Conservation (phyloP, 1,140 invertebrate species). For the Zaprionus lachaisei region DNA sequence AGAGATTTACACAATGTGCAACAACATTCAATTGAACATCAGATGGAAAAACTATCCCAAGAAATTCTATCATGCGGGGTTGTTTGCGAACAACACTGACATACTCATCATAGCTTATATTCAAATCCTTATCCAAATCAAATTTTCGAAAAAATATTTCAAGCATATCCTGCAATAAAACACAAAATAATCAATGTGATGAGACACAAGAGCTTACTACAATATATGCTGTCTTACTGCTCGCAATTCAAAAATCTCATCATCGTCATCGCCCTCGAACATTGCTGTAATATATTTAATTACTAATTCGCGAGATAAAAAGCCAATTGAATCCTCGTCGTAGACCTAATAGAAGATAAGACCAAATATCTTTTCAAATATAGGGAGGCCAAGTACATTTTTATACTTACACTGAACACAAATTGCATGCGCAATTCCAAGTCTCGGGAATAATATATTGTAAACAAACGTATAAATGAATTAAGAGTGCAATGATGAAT, state of each 20-base stretch:
- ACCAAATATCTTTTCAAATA: too few species aligned
- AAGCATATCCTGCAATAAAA: slow-evolving; percentile 44
- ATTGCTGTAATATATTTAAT: slow-evolving; percentile 15
- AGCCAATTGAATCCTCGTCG: slow-evolving; percentile 17
- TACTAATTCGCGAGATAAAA: slow-evolving; percentile 41
- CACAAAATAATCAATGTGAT: not conserved
- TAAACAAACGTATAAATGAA: slow-evolving; percentile 42
- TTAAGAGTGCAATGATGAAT: slow-evolving; percentile 35
- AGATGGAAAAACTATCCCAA: slow-evolving; percentile 48
- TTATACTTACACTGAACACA: slow-evolving; percentile 42
- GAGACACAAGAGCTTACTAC: not conserved
- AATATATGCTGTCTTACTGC: not conserved
- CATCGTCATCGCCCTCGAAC: slow-evolving; percentile 54
- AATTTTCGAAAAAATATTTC: slow-evolving; percentile 51
- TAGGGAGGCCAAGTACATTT: not conserved
- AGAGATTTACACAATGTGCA: slow-evolving; percentile 45
- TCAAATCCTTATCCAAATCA: slow-evolving; percentile 51
- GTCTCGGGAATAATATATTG: slow-evolving; percentile 40
- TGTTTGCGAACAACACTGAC: slow-evolving; percentile 36
- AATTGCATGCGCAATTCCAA: slow-evolving; percentile 54
- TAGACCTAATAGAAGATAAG: slow-evolving; percentile 33
- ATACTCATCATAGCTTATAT: slow-evolving; percentile 47
- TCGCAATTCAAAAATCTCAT: slow-evolving; percentile 47
- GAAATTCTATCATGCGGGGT: slow-evolving; percentile 52
- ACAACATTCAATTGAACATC: slow-evolving; percentile 29